A percentile compares a stretch with the other conserved stretches of the same genome.
Evolutionary conservation across 2,113 vertebrate species (phyloP).

Genomic region (Calonectris borealis): DNA sequence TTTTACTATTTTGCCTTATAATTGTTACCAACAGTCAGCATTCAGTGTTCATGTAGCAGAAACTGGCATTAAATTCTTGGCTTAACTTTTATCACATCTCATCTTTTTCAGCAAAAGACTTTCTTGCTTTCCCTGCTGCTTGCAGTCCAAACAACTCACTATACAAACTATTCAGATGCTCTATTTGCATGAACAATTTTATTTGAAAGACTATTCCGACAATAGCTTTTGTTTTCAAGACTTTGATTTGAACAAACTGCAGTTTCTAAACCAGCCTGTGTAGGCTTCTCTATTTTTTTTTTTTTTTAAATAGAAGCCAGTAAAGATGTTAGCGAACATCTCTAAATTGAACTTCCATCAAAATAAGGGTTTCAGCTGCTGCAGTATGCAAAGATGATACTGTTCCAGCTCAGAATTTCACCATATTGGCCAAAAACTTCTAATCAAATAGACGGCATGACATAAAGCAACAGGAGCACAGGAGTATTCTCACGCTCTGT

Average conservation of each 20-base stretch:
- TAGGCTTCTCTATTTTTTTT: neutral
- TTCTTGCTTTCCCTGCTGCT: neutral
- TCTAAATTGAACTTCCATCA: neutral
- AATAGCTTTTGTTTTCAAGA: neutral
- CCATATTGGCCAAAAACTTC: neutral
- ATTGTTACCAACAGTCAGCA: neutral
- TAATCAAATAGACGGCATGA: neutral
- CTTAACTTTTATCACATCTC: neutral
- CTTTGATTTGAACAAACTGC: neutral
- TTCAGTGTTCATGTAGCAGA: neutral
- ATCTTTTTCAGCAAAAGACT: neutral
- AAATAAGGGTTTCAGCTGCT: neutral
- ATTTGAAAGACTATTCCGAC: neutral
- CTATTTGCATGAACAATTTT: neutral
- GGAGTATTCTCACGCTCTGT: neutral
- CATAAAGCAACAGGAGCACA: neutral
- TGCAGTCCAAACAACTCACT: neutral
- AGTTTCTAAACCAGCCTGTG: neutral
- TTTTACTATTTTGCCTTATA: neutral
- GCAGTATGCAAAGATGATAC: neutral
- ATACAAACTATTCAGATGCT: neutral
- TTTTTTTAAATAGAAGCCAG: neutral
- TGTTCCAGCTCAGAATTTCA: neutral
- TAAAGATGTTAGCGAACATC: neutral
- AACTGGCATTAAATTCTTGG: neutral